Conservation (phyloP, 2,888 invertebrate genomes). For the Craniophora ligustri region DNA sequence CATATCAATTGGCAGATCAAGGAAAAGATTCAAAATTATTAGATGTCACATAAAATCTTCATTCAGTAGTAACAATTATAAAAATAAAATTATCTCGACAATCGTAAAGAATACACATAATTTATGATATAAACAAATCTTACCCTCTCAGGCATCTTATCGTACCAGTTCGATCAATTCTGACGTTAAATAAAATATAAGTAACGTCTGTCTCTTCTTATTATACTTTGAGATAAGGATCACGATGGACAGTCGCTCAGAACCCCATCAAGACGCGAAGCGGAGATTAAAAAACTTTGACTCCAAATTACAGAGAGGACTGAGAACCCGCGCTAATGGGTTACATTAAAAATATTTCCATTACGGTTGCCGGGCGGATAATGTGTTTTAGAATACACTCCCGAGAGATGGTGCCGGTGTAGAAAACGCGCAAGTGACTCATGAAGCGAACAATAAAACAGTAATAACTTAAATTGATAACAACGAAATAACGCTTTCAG, state of each 20-base stretch:
- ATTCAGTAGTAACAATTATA: conserved; percentile 26
- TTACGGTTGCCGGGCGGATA: conserved; percentile 74
- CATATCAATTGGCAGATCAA: conserved; percentile 7
- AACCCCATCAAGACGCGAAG: conserved; percentile 82
- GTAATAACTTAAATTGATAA: conserved; percentile 59
- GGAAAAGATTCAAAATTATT: neutral
- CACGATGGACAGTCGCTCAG: conserved; percentile 84
- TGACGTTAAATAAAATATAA: conserved; percentile 88
- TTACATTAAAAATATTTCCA: conserved; percentile 85
- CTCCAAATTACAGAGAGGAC: conserved; percentile 84
- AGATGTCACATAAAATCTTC: conserved; percentile 29
- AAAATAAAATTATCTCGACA: conserved; percentile 50
- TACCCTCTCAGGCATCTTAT: conserved; percentile 75
- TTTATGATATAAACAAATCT: conserved; percentile 85
- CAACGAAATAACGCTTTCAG: conserved; percentile 37
- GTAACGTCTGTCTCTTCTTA: conserved; percentile 87
- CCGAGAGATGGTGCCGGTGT: conserved; percentile 63
- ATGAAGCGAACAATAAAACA: conserved; percentile 58
- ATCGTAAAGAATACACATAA: conserved; percentile 72
- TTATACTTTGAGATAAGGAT: conserved; percentile 85
- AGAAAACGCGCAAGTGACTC: conserved; percentile 66
- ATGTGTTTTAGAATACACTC: conserved; percentile 66
- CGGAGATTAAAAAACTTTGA: conserved; percentile 80
- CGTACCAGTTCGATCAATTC: conserved; percentile 82
- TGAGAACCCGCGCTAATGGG: conserved; percentile 81